Conservation (phyloP, 92 coral and sea anemone genomes). For the Actinernus sp. region DNA sequence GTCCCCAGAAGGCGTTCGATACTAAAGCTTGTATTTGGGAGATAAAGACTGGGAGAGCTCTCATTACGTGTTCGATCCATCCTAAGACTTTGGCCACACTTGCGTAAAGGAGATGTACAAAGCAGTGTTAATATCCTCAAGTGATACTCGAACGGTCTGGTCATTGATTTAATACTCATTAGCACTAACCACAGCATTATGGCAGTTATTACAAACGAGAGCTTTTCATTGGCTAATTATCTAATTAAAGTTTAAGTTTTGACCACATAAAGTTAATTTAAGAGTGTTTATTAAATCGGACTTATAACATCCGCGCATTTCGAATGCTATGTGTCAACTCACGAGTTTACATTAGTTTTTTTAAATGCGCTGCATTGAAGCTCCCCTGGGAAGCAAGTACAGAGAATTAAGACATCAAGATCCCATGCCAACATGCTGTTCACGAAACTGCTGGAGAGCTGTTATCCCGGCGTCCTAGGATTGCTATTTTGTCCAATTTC, state of each 20-base stretch:
- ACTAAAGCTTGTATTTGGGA: background rate
- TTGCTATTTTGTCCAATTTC: constrained; percentile 12
- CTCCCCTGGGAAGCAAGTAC: background rate
- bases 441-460: background rate
- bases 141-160: background rate
- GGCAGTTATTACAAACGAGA: background rate
- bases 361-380: background rate
- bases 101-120: background rate
- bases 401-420: background rate
- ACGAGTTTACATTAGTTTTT: too few species aligned
- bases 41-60: background rate
- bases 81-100: background rate
- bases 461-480: background rate
- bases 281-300: background rate
- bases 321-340: too few species aligned
- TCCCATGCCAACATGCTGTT: background rate
- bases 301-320: too few species aligned
- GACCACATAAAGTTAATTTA: background rate
- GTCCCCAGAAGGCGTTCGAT: background rate
- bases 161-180: background rate
- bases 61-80: background rate
- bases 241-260: too few species aligned
- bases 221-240: background rate
- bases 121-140: background rate
- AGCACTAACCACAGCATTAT: background rate